Percentiles rank a stretch among this genome's conserved stretches.
phyloP scores from a whole-genome alignment of 1,140 invertebrate genomes.

The Papilio polytes region DNA sequence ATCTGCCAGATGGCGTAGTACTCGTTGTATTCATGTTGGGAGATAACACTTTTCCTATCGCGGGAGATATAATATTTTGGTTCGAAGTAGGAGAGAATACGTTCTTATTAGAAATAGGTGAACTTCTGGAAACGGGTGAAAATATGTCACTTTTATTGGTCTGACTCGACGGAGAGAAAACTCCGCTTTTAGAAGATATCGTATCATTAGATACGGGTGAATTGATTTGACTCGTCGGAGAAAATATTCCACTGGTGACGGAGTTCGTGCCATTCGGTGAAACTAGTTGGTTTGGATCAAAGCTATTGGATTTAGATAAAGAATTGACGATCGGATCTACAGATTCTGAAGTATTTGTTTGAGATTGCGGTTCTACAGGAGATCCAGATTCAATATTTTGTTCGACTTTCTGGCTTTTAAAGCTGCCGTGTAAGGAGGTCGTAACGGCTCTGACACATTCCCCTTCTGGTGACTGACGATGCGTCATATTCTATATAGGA shows the following conservation, averaged over 20 bases:
- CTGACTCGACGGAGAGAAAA: constrained; percentile 82
- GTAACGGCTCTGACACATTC: constrained; percentile 81
- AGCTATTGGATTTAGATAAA: constrained; percentile 72
- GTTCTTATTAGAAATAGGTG: constrained; percentile 76
- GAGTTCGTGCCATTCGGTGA: constrained; percentile 84
- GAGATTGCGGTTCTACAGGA: constrained; percentile 73
- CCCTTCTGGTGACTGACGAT: constrained; percentile 82
- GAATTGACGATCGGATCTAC: constrained; percentile 75
- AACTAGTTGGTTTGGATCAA: constrained; percentile 80
- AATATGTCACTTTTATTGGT: constrained; percentile 82
- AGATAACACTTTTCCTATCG: constrained; percentile 81
- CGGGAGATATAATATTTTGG: constrained; percentile 81
- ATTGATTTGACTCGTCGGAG: constrained; percentile 83
- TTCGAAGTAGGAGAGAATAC: constrained; percentile 80
- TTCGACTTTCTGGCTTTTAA: constrained; percentile 77
- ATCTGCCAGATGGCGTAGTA: constrained; percentile 82
- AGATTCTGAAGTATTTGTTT: constrained; percentile 75
- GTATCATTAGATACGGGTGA: constrained; percentile 82
- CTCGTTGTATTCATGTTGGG: constrained; percentile 82
- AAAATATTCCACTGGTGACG: constrained; percentile 83
- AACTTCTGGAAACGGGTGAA: constrained; percentile 79
- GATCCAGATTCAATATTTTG: constrained; percentile 73
- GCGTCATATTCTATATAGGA: constrained; percentile 81
- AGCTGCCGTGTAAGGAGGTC: constrained; percentile 80
- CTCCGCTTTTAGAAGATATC: constrained; percentile 81